Percentiles rank a stretch among this genome's conserved stretches.
Conservation (phyloP, 2,797 vertebrate genomes). For the Buphagus erythrorhynchus region DNA sequence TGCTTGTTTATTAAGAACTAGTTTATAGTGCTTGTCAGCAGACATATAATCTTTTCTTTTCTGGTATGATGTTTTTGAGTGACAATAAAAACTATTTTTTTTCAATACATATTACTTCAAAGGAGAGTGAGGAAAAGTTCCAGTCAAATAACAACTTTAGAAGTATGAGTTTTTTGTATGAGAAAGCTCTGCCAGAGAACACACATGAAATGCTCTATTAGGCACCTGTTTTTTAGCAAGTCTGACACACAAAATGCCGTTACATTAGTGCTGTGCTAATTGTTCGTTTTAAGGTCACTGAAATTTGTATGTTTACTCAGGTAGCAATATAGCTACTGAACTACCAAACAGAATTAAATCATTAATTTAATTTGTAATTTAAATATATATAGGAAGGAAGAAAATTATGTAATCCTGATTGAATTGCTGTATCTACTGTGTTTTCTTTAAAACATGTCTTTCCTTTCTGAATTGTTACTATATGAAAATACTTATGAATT, state of each 20-base stretch:
- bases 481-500: not conserved
- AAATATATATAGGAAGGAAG: not conserved
- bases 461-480: not conserved
- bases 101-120: not conserved
- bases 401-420: not conserved
- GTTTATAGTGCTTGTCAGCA: not conserved
- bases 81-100: not conserved
- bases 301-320: fast-evolving
- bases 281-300: not conserved
- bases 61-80: not conserved
- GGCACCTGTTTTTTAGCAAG: not conserved
- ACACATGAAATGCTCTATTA: not conserved
- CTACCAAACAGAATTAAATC: not conserved
- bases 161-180: not conserved
- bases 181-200: not conserved
- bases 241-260: not conserved
- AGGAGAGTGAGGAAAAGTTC: not conserved
- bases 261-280: not conserved
- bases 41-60: not conserved
- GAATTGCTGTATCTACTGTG: fast-evolving
- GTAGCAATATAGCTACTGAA: not conserved
- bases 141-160: not conserved
- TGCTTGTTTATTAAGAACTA: not conserved
- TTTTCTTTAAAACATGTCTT: not conserved
- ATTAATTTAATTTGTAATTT: not conserved